A percentile compares a stretch with the other conserved stretches of the same genome.
These are phyloP conservation scores for Himalopsyche anomala DNA, from an alignment of 2,888 invertebrate species.

Conservation along the genomic window DNA sequence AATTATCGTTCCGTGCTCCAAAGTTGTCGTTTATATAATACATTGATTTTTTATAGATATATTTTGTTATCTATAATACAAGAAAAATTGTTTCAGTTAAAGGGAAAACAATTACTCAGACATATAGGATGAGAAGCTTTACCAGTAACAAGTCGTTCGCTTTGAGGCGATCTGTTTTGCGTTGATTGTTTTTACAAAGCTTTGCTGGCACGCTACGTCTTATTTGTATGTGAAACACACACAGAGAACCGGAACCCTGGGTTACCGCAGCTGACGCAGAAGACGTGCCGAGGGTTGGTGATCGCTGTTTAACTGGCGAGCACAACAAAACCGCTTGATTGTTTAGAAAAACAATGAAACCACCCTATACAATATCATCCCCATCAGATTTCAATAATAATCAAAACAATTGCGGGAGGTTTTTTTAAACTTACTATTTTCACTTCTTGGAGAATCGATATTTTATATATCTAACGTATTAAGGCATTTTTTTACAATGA, in stretches of 20 bases:
- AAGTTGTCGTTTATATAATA: no score
- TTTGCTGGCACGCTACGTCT: conserved; percentile 12
- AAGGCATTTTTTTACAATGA: no score
- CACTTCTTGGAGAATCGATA: no score
- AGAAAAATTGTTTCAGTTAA: neutral
- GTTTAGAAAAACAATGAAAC: conserved; percentile 15
- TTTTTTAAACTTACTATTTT: no score
- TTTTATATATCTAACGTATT: no score
- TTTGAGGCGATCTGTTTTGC: conserved; percentile 26
- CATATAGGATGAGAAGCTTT: neutral
- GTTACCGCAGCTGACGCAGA: conserved; percentile 16
- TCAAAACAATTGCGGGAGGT: neutral
- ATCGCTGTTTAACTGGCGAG: conserved; percentile 17
- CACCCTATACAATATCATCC: neutral
- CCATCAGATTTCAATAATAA: neutral
- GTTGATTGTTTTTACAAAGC: conserved; percentile 26
- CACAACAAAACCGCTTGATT: conserved; percentile 24
- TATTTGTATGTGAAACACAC: conserved; percentile 34
- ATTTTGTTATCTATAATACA: no score
- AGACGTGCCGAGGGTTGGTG: conserved; percentile 26
- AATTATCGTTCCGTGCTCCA: no score
- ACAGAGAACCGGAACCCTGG: conserved; percentile 20
- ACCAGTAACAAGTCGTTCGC: conserved; percentile 13
- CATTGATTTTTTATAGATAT: no score
- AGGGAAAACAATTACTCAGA: neutral